These are phyloP conservation scores for Pachymerium ferrugineum DNA, from an alignment of 2,888 invertebrate genomes.

Conservation along the genomic window DNA sequence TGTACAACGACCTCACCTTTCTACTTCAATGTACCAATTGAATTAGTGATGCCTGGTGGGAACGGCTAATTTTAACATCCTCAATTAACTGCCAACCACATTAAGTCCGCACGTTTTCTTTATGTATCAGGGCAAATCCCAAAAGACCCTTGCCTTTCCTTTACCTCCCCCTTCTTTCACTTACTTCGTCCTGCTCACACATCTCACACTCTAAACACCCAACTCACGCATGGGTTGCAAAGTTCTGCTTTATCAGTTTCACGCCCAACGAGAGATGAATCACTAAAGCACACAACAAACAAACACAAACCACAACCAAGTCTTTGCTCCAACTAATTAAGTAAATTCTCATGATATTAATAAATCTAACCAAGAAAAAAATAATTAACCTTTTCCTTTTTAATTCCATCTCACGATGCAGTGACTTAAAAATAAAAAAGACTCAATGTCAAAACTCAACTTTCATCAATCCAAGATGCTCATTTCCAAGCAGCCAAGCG, in stretches of 20 bases:
- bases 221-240: constrained; percentile 9
- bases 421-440: not conserved
- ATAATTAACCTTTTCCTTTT: not conserved
- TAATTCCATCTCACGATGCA: not conserved
- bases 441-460: constrained; percentile 8
- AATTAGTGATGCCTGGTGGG: constrained; percentile 13
- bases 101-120: constrained; percentile 13
- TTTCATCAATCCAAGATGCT: constrained; percentile 13
- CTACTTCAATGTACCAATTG: not conserved
- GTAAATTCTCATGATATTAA: not conserved
- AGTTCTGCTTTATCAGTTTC: constrained; percentile 1
- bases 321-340: not conserved
- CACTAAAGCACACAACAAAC: not conserved
- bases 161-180: not conserved
- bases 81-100: constrained; percentile 6
- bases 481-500: constrained; percentile 13
- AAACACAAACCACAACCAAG: constrained; percentile 8
- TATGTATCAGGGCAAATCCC: not conserved
- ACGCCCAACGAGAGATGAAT: not conserved
- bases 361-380: not conserved
- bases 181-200: not conserved
- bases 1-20: not conserved
- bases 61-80: constrained; percentile 13
- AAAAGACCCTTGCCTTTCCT: not conserved
- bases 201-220: no score